Percentiles rank a stretch among this genome's conserved stretches.
phyloP scores from a whole-genome alignment of 92 coral and sea anemone species.

The Zoanthus gigantus region DNA sequence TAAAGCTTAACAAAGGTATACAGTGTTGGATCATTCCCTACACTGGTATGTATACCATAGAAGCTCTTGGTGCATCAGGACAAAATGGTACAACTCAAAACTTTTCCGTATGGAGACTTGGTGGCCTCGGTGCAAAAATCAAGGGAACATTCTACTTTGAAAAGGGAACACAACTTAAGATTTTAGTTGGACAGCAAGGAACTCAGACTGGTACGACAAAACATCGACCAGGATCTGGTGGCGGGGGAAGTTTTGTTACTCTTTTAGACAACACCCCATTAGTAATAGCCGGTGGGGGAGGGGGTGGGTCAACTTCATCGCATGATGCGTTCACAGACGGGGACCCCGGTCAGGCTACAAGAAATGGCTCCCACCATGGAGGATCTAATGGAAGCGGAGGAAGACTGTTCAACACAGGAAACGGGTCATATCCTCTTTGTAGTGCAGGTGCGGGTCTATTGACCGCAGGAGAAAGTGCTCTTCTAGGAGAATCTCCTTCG shows the following conservation, averaged over 20 bases:
- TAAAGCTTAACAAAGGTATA: constrained; percentile 65
- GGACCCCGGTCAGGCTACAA: constrained; percentile 81
- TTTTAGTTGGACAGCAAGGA: constrained; percentile 87
- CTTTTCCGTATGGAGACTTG: constrained; percentile 49
- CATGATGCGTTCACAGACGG: constrained; percentile 56
- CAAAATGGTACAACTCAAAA: constrained; percentile 68
- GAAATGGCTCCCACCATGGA: constrained; percentile 73
- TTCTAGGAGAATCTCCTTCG: constrained; percentile 17
- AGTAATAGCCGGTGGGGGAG: constrained; percentile 89
- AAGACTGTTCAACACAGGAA: constrained; percentile 27
- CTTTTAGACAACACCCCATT: constrained; percentile 64
- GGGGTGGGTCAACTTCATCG: constrained; percentile 73
- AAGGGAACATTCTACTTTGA: constrained; percentile 69
- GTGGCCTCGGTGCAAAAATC: constrained; percentile 81
- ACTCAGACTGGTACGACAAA: background rate
- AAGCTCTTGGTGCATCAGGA: constrained; percentile 85
- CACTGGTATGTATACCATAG: constrained; percentile 76
- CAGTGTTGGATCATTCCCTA: constrained; percentile 75
- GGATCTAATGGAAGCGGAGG: constrained; percentile 72
- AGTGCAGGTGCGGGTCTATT: constrained; percentile 78
- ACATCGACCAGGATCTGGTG: constrained; percentile 81
- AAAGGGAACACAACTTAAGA: constrained; percentile 58
- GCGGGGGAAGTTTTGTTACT: constrained; percentile 88
- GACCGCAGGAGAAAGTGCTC: constrained; percentile 46
- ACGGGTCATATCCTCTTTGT: constrained; percentile 42